Conservation (phyloP, 2,888 invertebrate genomes). For the Drosophila eohydei region DNA sequence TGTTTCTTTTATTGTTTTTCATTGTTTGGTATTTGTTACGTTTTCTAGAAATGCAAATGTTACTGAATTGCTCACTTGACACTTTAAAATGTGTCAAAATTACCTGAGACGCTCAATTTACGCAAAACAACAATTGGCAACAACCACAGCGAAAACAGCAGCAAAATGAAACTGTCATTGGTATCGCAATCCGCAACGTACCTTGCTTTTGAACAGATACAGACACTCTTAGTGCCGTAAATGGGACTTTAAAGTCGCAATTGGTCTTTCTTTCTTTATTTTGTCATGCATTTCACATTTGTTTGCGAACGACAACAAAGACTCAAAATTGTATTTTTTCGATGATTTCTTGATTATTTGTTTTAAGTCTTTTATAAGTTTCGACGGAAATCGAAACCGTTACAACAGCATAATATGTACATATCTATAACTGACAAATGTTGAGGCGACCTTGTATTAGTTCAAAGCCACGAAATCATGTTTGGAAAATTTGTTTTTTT, state of each 20-base stretch:
- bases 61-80: constrained; percentile 69
- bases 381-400: constrained; percentile 42
- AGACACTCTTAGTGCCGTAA: constrained; percentile 44
- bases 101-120: constrained; percentile 47
- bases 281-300: constrained; percentile 46
- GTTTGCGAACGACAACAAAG: constrained; percentile 18
- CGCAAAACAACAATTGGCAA: constrained; percentile 48
- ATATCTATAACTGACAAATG: constrained; percentile 25
- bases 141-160: constrained; percentile 17
- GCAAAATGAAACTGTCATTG: constrained; percentile 41
- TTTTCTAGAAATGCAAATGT: constrained; percentile 55
- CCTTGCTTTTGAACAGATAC: constrained; percentile 39
- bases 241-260: constrained; percentile 56
- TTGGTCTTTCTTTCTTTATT: constrained; percentile 53
- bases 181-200: constrained; percentile 59
- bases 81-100: constrained; percentile 66
- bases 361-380: constrained; percentile 43
- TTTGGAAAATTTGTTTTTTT: constrained; percentile 22
- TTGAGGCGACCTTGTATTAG: constrained; percentile 54
- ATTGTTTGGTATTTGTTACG: constrained; percentile 36
- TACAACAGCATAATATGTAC: constrained; percentile 11
- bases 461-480: constrained; percentile 45
- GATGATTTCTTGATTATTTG: constrained; percentile 50
- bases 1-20: constrained; percentile 1
- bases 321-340: constrained; percentile 31